Evolutionary conservation across 2,797 vertebrate genomes (phyloP), one percentile per base, ranked within the genome.

Genomic region (Tangara arthus): DNA sequence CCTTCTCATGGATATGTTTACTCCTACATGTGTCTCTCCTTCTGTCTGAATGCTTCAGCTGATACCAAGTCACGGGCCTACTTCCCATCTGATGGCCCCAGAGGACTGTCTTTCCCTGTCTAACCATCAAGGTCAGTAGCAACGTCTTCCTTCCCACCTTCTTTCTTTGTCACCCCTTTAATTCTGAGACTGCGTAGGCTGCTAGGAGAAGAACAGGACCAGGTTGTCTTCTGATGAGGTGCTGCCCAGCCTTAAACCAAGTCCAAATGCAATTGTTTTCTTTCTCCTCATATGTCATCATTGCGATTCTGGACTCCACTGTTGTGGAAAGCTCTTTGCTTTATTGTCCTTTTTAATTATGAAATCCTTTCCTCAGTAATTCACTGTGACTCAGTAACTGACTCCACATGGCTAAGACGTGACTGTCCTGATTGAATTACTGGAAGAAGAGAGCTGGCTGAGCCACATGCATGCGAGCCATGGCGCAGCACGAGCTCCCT

Each of bases 311-410:
- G 87, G 85, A 94, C 80, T 95, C 87, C 77, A 34, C 52, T 96
- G 52, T 77, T 96, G 93, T 91, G 94, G 95, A 96, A 96, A 96
- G 89, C 93, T 90, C 95, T 96, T 93, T 3, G 0, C 87, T 96
- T 97, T 95, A 93, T 96, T 96, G 96, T 96, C 96, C 93, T 90
- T 94, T 96, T 88, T 94, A 95, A 95, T 97, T 93, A 96, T 84
- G 82, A 73, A 94, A 93, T 93, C 94, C 94, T 96, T 96, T 95
- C 94, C 95, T 96, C 95, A 89, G 94, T 96, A 96, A 97, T 95
- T 91, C 89, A 50, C 95, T 96, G 95, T 97, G 95, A 97, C 95
- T 94, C 0, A 12, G 95, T 97, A 97, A 97, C 55, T 97, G 95
- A 96, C 95, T 96, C 95, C 95, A 96, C 95, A 97, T 96, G 96